A percentile compares a stretch with the other conserved stretches of the same genome.
These are phyloP conservation scores for Neodiprion lecontei DNA, from an alignment of 1,140 invertebrate species.

Conservation along the genomic window DNA sequence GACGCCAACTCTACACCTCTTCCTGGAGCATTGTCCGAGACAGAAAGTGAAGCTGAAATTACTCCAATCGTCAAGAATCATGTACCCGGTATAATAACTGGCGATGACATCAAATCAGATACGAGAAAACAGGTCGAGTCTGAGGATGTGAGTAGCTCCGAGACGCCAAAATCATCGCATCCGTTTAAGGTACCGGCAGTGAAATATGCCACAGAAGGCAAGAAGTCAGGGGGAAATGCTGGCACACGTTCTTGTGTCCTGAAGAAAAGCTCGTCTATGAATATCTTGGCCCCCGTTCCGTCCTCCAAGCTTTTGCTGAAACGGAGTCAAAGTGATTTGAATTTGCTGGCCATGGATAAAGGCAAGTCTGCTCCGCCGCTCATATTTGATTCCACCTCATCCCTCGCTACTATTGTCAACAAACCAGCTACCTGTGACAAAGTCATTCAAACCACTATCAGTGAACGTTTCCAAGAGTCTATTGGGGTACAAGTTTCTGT, in stretches of 20 bases:
- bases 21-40: slow-evolving; percentile 39
- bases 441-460: slow-evolving; percentile 52
- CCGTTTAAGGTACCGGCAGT: slow-evolving; percentile 33
- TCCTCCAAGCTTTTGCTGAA: slow-evolving; percentile 38
- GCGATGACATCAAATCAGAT: slow-evolving; percentile 32
- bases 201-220: slow-evolving; percentile 32
- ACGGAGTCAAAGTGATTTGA: slow-evolving; percentile 57
- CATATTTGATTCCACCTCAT: slow-evolving; percentile 57
- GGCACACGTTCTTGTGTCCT: slow-evolving; percentile 23
- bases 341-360: slow-evolving; percentile 45
- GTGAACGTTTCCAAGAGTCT: slow-evolving; percentile 42
- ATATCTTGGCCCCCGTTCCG: slow-evolving; percentile 36
- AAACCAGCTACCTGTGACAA: slow-evolving; percentile 56
- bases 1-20: slow-evolving; percentile 53
- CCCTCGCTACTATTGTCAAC: slow-evolving; percentile 56
- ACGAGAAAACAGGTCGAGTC: slow-evolving; percentile 24
- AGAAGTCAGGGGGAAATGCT: slow-evolving; percentile 14
- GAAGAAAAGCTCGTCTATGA: slow-evolving; percentile 57
- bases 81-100: slow-evolving; percentile 40
- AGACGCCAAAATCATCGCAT: slow-evolving; percentile 34
- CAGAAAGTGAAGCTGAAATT: slow-evolving; percentile 56
- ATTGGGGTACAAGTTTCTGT: slow-evolving; percentile 54
- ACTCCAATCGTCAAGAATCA: slow-evolving; percentile 56
- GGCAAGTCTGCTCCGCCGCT: slow-evolving; percentile 32
- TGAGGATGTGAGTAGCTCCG: slow-evolving; percentile 11